phyloP scores from a whole-genome alignment of 2,888 invertebrate species.

The Maniola hyperantus region DNA sequence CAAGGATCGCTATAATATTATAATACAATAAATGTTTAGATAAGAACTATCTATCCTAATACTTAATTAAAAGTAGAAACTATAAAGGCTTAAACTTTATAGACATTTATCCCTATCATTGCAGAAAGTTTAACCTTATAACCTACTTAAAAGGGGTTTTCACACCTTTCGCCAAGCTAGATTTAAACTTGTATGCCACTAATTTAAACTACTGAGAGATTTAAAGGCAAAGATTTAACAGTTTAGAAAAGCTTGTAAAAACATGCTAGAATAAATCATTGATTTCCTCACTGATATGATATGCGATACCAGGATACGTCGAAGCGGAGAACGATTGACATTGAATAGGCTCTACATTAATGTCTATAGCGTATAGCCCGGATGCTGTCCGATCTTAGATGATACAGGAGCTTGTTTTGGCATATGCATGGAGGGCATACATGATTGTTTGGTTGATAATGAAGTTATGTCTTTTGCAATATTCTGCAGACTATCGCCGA shows the following conservation, averaged over 20 bases:
- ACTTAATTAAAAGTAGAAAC: background rate
- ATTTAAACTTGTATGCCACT: background rate
- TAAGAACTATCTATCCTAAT: background rate
- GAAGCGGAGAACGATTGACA: constrained; percentile 40
- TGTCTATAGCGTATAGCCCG: constrained; percentile 19
- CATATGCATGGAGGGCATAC: constrained; percentile 15
- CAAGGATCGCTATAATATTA: background rate
- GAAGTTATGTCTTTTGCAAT: background rate
- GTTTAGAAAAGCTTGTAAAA: background rate
- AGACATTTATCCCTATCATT: background rate
- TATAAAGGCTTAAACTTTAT: background rate
- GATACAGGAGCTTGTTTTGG: constrained; percentile 25
- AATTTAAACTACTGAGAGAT: background rate
- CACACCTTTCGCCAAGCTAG: constrained; percentile 12
- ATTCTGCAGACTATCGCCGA: background rate
- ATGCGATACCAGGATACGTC: constrained; percentile 20
- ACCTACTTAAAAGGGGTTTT: background rate
- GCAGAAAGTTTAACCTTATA: background rate
- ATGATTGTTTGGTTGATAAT: constrained; percentile 2
- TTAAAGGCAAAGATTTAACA: background rate
- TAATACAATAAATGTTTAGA: no score
- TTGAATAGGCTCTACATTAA: constrained; percentile 39
- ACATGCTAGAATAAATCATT: background rate
- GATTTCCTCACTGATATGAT: constrained; percentile 14
- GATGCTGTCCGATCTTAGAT: constrained; percentile 30